Conservation (phyloP, 2,888 invertebrate genomes). For the Drosophila lacicola region DNA sequence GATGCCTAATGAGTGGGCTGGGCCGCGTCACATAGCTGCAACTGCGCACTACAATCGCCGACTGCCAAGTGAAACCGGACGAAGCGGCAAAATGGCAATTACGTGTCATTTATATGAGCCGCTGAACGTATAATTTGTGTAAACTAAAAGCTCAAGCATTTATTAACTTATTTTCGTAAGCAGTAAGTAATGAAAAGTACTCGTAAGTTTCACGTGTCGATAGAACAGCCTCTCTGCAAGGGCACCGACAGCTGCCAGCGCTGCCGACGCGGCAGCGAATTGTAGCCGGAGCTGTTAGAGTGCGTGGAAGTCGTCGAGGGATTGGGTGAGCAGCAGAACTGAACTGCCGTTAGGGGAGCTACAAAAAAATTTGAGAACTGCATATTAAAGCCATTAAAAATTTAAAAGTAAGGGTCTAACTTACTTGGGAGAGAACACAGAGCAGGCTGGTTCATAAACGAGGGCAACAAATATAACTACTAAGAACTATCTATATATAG, state of each 20-base stretch:
- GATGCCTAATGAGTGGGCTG: conserved; percentile 76
- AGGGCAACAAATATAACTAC: conserved; percentile 31
- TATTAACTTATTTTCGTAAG: conserved; percentile 68
- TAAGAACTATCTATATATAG: conserved; percentile 46
- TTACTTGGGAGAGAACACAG: conserved; percentile 20
- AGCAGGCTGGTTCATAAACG: conserved; percentile 10
- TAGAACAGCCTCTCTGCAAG: conserved; percentile 49
- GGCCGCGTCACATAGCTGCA: conserved; percentile 34
- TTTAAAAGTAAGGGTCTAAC: conserved; percentile 2
- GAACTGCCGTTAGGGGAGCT: conserved; percentile 27
- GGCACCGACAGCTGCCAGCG: conserved; percentile 65
- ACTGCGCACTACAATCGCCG: conserved; percentile 30
- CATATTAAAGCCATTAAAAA: background rate
- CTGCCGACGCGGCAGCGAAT: conserved; percentile 36
- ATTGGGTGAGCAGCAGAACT: conserved; percentile 44
- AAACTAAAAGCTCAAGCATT: conserved; percentile 64
- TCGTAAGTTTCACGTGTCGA: conserved; percentile 41
- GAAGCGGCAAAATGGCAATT: conserved; percentile 57
- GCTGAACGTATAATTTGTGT: conserved; percentile 60
- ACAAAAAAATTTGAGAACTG: background rate
- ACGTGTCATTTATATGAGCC: conserved; percentile 66
- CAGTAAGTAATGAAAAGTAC: conserved; percentile 35
- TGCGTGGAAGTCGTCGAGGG: conserved; percentile 43
- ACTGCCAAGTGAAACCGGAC: conserved; percentile 24
- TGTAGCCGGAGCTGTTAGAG: conserved; percentile 59